Base-by-base conservation (phyloP, 2,113 vertebrate genomes). In the Tupaia tana region DNA sequence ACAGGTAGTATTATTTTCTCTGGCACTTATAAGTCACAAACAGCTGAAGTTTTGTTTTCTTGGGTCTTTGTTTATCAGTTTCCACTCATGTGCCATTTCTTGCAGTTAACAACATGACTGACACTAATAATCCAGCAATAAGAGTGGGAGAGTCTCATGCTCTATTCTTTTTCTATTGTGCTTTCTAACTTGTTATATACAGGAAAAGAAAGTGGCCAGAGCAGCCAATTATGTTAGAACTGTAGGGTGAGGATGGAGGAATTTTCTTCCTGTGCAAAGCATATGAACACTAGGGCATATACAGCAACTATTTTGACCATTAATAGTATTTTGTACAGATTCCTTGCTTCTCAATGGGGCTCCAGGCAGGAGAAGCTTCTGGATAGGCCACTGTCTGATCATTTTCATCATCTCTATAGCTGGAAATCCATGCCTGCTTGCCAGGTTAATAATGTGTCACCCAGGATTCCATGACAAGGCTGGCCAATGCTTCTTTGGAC, bases 61-160 rank as follows among this genome's bases (percentile, higher is more conserved):
- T 82, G 15, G 10, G 11, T 90, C 63, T 80, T 78, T 92, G 92
- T 52, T 95, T 82, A 74, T 19, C 27, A 64, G 0, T 94, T 93
- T 95, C 74, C 20, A 95, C 9, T 78, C 4, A 0, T 56, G 6
- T 86, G 64, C 74, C 27, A 94, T 90, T 93, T 67, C 75, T 92
- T 69, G 12, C 3, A 88, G 16, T 22, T 89, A 25, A 88, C 52
- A 31, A 1, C n/a, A 63, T 79, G 34, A 89, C 15, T 89, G 92
- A 95, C 66, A 59, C 22, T 81, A 95, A 80, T 81, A 93, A 88
- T n/a, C 54, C 54, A 83, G 29, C 9, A 74, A 66, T 59, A 52
- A 7, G 9, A 82, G 29, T 66, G 12, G 9, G 22, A 4, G 18
- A 83, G 12, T 56, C 58, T 9, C 25, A 69, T 90, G 64, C 22